Evolutionary conservation across 2,888 invertebrate species (phyloP).

Genomic region (Lymantria dispar): DNA sequence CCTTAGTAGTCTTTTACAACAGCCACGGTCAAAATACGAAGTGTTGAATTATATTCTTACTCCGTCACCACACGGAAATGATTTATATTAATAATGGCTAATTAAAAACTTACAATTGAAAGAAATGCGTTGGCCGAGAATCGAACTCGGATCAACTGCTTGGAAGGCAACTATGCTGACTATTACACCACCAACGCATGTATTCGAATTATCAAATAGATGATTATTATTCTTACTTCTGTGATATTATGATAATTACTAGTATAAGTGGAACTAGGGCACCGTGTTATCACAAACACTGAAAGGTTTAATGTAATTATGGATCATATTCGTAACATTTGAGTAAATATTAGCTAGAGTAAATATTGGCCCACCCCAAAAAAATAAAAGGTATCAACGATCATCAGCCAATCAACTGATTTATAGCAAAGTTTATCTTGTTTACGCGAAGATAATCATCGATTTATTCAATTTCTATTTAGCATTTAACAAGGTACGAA

Average conservation of each 20-base stretch:
- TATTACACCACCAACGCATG: constrained; percentile 80
- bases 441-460: too few species aligned
- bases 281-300: not conserved
- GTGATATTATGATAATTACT: too few species aligned
- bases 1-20: too few species aligned
- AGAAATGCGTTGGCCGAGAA: constrained; percentile 76
- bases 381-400: too few species aligned
- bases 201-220: not conserved
- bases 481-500: too few species aligned
- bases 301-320: not conserved
- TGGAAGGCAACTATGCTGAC: constrained; percentile 83
- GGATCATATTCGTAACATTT: not conserved
- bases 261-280: not conserved
- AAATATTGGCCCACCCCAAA: too few species aligned
- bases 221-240: not conserved
- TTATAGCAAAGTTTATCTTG: too few species aligned
- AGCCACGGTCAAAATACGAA: too few species aligned
- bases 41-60: too few species aligned
- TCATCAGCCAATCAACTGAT: too few species aligned
- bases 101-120: constrained; percentile 17
- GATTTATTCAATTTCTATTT: too few species aligned
- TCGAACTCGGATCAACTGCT: constrained; percentile 83
- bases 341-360: not conserved
- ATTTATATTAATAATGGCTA: not conserved
- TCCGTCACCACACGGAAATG: too few species aligned